Evolutionary conservation across 2,797 vertebrate species (phyloP).

Genomic region (Neopelma chrysocephalum): DNA sequence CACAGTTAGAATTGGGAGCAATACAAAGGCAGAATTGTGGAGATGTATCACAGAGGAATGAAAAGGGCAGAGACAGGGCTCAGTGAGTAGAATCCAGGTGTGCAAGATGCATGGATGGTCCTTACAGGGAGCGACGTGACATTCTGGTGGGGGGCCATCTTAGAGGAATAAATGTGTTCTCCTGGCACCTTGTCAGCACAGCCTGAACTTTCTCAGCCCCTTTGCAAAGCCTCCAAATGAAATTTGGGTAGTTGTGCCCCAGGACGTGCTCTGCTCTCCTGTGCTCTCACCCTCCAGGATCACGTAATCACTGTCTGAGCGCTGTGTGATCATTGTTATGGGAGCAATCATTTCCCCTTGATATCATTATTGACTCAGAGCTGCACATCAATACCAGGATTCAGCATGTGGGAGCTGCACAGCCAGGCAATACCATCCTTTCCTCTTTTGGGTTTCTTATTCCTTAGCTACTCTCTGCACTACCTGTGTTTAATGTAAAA

Average conservation of each 20-base stretch:
- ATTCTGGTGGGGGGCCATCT: background rate
- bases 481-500: background rate
- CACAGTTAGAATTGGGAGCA: background rate
- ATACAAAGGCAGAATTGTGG: constrained; percentile 4
- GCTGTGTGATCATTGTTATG: background rate
- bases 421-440: background rate
- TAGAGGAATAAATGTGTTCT: background rate
- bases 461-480: background rate
- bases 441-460: background rate
- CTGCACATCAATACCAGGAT: background rate
- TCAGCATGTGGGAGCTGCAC: background rate
- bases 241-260: background rate
- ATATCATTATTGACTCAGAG: background rate
- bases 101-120: background rate
- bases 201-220: background rate
- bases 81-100: background rate
- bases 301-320: background rate
- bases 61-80: background rate
- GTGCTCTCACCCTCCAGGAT: background rate
- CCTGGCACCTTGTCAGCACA: background rate
- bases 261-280: background rate
- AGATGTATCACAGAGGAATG: background rate
- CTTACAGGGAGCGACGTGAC: background rate
- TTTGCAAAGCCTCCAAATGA: background rate
- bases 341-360: background rate